These are phyloP conservation scores for Diarsia dahlii DNA, from an alignment of 2,888 invertebrate species.

Conservation along the genomic window DNA sequence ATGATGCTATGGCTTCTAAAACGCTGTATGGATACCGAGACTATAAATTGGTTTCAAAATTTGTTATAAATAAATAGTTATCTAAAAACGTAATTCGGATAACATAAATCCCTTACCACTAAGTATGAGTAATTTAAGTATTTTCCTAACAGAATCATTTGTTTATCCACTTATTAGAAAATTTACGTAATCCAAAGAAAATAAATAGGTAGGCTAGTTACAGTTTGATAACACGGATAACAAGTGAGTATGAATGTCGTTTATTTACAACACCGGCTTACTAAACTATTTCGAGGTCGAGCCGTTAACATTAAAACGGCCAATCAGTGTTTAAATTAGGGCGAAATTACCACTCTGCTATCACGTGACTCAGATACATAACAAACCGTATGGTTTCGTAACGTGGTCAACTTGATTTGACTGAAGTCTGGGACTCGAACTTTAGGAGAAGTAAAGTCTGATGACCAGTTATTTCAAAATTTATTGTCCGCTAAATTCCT, in stretches of 20 bases:
- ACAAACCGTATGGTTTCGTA: slow-evolving; percentile 20
- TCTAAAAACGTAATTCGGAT: slow-evolving; percentile 30
- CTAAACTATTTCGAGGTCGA: slow-evolving; percentile 58
- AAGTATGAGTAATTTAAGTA: slow-evolving; percentile 12
- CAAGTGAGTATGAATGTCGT: slow-evolving; percentile 37
- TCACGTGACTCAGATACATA: slow-evolving; percentile 36
- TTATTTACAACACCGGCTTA: slow-evolving; percentile 57
- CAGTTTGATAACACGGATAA: slow-evolving; percentile 51
- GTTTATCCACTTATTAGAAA: slow-evolving; percentile 22
- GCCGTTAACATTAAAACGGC: slow-evolving; percentile 34
- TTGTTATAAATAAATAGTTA: not conserved
- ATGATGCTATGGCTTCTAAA: not conserved
- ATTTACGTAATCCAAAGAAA: slow-evolving; percentile 30
- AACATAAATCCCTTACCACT: slow-evolving; percentile 30
- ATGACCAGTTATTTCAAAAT: slow-evolving; percentile 25
- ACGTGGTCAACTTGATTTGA: slow-evolving; percentile 12
- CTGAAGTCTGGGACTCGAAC: slow-evolving; percentile 1
- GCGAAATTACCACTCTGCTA: slow-evolving; percentile 30
- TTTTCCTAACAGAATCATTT: slow-evolving; percentile 1
- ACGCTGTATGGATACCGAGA: not conserved
- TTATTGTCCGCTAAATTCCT: slow-evolving; percentile 52
- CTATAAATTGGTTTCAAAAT: slow-evolving; percentile 5
- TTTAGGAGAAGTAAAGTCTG: not conserved
- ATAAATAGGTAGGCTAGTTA: slow-evolving; percentile 43
- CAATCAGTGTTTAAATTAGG: slow-evolving; percentile 56